These are phyloP conservation scores for Gopherus evgoodei DNA, from an alignment of 2,113 vertebrate species.

Conservation along the genomic window DNA sequence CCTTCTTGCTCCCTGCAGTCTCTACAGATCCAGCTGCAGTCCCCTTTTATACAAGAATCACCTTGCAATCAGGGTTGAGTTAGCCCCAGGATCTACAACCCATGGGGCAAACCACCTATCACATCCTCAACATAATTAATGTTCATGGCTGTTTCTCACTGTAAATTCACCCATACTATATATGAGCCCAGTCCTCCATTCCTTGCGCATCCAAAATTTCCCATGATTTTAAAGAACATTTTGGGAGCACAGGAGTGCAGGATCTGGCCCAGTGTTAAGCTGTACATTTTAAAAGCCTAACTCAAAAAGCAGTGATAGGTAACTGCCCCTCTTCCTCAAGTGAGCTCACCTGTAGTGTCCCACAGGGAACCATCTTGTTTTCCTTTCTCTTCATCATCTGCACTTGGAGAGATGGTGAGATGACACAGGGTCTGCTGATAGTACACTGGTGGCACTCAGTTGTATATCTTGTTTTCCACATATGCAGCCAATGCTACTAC, in stretches of 20 bases:
- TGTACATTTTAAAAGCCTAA: neutral
- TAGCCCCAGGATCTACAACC: neutral
- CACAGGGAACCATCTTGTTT: neutral
- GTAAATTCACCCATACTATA: rapidly evolving
- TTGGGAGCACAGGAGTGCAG: rapidly evolving
- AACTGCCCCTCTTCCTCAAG: neutral
- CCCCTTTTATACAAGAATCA: neutral
- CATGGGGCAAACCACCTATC: neutral
- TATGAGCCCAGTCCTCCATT: neutral
- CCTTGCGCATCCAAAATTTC: rapidly evolving
- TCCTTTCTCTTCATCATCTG: neutral
- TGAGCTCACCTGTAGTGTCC: neutral
- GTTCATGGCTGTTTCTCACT: neutral
- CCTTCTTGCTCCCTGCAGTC: neutral
- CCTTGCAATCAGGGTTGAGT: neutral
- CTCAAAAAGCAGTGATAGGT: neutral
- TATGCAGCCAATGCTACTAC: neutral
- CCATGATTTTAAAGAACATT: neutral
- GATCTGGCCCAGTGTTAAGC: neutral
- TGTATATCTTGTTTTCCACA: neutral
- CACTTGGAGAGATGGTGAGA: rapidly evolving
- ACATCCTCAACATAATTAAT: neutral
- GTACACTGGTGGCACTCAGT: neutral
- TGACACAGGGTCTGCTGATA: neutral
- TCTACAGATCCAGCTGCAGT: neutral